These are phyloP conservation scores for Tenthredo distinguenda DNA, from an alignment of 2,888 invertebrate genomes.

Conservation along the genomic window DNA sequence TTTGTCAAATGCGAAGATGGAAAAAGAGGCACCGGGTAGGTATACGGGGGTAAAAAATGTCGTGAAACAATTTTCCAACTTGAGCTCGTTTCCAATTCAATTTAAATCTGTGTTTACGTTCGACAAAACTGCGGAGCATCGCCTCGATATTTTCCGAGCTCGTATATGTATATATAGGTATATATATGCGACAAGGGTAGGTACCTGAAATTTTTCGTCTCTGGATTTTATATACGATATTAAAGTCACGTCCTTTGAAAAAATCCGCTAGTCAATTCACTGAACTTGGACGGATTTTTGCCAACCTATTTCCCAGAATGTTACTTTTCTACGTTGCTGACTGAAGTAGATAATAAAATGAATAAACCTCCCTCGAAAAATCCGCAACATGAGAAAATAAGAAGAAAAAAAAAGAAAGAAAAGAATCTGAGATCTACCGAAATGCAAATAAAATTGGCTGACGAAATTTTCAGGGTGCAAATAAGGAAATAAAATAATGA, in stretches of 20 bases:
- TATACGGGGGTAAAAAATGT: neutral
- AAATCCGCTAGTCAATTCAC: conserved; percentile 15
- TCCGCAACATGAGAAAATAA: neutral
- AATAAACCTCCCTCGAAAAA: neutral
- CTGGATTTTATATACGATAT: neutral
- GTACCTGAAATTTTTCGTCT: neutral
- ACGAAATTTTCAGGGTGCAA: neutral
- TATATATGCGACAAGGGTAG: neutral
- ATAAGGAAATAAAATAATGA: neutral
- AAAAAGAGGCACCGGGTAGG: neutral
- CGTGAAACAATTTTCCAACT: conserved; percentile 4
- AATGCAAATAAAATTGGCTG: neutral
- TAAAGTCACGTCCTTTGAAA: conserved; percentile 17
- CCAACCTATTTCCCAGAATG: neutral
- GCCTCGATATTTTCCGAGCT: neutral
- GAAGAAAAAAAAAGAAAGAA: neutral
- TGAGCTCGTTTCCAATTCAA: conserved; percentile 18
- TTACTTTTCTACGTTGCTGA: neutral
- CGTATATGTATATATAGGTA: neutral
- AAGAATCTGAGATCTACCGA: neutral
- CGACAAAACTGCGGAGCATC: neutral
- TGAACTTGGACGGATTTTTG: neutral
- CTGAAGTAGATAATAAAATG: neutral
- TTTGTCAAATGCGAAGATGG: neutral
- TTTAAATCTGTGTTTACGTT: conserved; percentile 15